Base-by-base conservation (phyloP, 2,797 vertebrate species). In the Botia kubotai region DNA sequence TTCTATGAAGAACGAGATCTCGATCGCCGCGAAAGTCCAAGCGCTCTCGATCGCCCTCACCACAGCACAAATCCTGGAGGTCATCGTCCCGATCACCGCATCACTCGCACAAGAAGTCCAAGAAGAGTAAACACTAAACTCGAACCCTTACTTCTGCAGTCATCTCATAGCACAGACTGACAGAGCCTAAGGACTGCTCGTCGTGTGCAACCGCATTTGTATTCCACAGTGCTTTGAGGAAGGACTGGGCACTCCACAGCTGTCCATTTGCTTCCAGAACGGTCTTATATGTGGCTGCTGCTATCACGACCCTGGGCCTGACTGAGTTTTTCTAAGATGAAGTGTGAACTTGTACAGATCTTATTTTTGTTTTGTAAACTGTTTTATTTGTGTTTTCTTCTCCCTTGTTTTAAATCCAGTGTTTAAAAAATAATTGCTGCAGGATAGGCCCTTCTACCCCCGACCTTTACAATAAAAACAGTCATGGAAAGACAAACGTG, bases 51-150 rank as follows among this genome's bases (percentile, higher is more conserved):
- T 94, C 94, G 0, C 92, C 91, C 3, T 94, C 94, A 39, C 93
- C 93, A 5, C 87, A 90, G 74, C 86, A 90, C 72, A 93, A 89
- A 82, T 83, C 88, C 0, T 68, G 88, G 46, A 90, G 90, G 83
- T 95, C 94, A 48, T 85, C 86, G 8, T 91, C 94, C 3, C 88
- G 91, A 62, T 95, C 94, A 1, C 94, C 94, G 0, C 93, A 94
- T 87, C 93, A 91, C 81, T 94, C 93, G 46, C 94, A 94, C 88
- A 95, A 94, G 87, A 95, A 94, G 86, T 73, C 90, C 19, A 95
- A 95, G 90, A 95, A 93, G 89, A 95, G 91, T 88, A 95, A 94
- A 91, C 93, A 93, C 77, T 95, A 92, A 94, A 82, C 60, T 55
- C 80, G 72, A 70, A 81, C 53, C 62, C 29, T 55, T 33, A 71